Evolutionary conservation across 2,113 vertebrate species (phyloP).

Genomic region (Ahaetulla prasina): DNA sequence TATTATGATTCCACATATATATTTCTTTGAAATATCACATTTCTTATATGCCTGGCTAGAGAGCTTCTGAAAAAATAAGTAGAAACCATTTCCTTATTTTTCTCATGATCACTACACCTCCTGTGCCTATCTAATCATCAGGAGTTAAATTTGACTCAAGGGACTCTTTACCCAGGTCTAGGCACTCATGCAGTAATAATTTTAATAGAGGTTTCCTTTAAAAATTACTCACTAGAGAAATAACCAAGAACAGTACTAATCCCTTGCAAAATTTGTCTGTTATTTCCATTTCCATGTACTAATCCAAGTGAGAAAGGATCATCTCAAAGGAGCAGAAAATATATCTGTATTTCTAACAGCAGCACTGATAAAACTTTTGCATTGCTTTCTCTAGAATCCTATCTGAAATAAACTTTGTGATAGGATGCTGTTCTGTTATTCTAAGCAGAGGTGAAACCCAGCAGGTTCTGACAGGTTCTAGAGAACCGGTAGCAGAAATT

Average conservation of each 20-base stretch:
- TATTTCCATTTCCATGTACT: neutral
- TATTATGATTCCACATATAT: neutral
- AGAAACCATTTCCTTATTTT: neutral
- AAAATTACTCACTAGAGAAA: neutral
- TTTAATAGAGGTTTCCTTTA: neutral
- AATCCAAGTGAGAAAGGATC: neutral
- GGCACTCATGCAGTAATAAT: neutral
- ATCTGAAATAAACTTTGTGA: neutral
- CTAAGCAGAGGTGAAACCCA: no score
- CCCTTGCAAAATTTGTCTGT: neutral
- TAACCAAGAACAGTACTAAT: neutral
- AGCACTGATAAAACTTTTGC: neutral
- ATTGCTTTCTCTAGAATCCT: neutral
- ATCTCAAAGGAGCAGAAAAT: neutral
- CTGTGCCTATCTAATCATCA: neutral
- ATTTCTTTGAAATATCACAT: neutral
- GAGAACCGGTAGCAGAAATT: no score
- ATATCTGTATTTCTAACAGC: neutral
- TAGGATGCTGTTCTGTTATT: neutral
- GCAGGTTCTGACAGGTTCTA: no score
- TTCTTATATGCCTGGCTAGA: neutral
- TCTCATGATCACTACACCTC: neutral
- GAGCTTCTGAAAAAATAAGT: neutral
- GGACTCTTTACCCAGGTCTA: neutral
- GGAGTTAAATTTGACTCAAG: neutral